Percentiles rank a stretch among this genome's conserved stretches.
phyloP scores from a whole-genome alignment of 2,113 vertebrate genomes.

The Oxygymnocypris stewartii region DNA sequence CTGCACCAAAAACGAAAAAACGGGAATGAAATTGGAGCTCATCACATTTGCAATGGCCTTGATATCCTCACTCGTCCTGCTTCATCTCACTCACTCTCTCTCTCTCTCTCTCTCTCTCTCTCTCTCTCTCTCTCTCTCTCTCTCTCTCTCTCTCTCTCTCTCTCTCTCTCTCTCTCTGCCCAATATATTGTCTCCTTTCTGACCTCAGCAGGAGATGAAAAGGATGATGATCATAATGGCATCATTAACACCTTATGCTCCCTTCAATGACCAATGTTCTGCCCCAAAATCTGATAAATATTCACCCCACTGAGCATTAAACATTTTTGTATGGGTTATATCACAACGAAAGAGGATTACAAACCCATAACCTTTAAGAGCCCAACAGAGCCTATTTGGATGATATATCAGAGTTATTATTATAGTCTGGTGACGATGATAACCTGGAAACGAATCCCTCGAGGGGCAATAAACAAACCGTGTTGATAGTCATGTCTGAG shows the following conservation, averaged over 20 bases:
- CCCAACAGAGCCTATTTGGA: constrained; percentile 34
- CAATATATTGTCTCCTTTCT: constrained; percentile 13
- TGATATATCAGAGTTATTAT: constrained; percentile 39
- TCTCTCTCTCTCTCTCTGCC: neutral
- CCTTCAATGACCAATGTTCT: constrained; percentile 11
- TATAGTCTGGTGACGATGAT: constrained; percentile 26
- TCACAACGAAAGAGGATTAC: constrained; percentile 18
- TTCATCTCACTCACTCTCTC: neutral
- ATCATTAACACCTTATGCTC: constrained; percentile 29
- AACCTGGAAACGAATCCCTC: constrained; percentile 29
- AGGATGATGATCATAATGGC: constrained; percentile 28
- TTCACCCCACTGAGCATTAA: constrained; percentile 16
- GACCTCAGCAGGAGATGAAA: constrained; percentile 26
- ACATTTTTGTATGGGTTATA: constrained; percentile 8
- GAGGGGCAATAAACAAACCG: constrained; percentile 31
- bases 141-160: too few relatives aligned
- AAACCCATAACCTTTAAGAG: constrained; percentile 39
- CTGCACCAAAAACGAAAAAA: neutral
- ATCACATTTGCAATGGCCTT: neutral
- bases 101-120: too few relatives aligned
- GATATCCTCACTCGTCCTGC: neutral
- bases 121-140: neutral
- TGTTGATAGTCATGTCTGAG: constrained; percentile 26
- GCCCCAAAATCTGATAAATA: constrained; percentile 20
- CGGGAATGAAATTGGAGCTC: neutral